Conservation (phyloP, 2,888 invertebrate species). For the Dolomedes plantarius region DNA sequence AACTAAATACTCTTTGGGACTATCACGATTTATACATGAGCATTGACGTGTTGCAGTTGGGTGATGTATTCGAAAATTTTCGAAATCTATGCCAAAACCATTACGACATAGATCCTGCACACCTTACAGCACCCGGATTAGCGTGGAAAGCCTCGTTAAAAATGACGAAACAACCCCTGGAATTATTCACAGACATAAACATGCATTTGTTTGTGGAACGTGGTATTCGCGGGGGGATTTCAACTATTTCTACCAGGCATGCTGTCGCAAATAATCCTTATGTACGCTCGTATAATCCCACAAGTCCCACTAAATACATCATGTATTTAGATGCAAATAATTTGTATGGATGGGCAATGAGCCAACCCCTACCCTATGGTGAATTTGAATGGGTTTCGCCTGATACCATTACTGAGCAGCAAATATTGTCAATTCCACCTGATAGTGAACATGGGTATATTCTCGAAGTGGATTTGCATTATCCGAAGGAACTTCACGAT, state of each 20-base stretch:
- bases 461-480: conserved; percentile 41
- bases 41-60: conserved; percentile 72
- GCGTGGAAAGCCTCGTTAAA: conserved; percentile 75
- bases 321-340: conserved; percentile 68
- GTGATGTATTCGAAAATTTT: conserved; percentile 74
- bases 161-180: conserved; percentile 73
- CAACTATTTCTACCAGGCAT: not conserved
- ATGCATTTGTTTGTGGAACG: conserved; percentile 74
- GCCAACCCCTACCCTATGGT: conserved; percentile 19
- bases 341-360: conserved; percentile 68
- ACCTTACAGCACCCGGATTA: conserved; percentile 70
- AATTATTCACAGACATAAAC: conserved; percentile 74
- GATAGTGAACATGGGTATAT: conserved; percentile 12
- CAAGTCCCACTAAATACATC: not conserved
- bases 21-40: conserved; percentile 15
- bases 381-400: conserved; percentile 47
- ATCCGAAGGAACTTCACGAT: conserved; percentile 6
- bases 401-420: not conserved
- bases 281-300: not conserved
- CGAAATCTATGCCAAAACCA: conserved; percentile 68
- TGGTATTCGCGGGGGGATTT: conserved; percentile 72
- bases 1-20: not conserved
- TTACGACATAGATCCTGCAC: conserved; percentile 1
- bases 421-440: not conserved
- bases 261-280: conserved; percentile 23